A percentile compares a stretch with the other conserved stretches of the same genome.
Evolutionary conservation across 30 jellyfish, hydroid and myxozoan species (phyloP).

Genomic region (Hydractinia echinata): DNA sequence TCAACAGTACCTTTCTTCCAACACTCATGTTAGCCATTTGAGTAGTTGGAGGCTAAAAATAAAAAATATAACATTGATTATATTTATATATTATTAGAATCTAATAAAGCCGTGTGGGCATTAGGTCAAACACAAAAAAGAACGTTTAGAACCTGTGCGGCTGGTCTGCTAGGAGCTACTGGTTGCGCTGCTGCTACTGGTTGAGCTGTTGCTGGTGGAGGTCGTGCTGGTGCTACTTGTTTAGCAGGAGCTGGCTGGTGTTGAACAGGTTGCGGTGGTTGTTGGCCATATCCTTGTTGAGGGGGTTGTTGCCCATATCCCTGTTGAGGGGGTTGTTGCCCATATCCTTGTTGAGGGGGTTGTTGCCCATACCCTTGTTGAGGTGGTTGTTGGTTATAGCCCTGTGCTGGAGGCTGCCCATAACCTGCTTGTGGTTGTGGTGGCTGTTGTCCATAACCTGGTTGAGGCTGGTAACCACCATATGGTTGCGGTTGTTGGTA

Average conservation of each 20-base stretch:
- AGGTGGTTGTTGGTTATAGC: conserved; percentile 50
- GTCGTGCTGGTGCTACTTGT: conserved; percentile 10
- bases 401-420: conserved; percentile 56
- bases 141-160: conserved; percentile 2
- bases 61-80: not conserved
- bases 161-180: conserved; percentile 23
- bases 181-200: conserved; percentile 38
- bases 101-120: not conserved
- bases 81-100: not conserved
- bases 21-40: conserved; percentile 65
- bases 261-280: conserved; percentile 18
- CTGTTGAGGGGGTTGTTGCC: conserved; percentile 51
- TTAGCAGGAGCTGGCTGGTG: conserved; percentile 24
- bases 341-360: conserved; percentile 40
- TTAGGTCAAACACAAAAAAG: not conserved
- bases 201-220: conserved; percentile 29
- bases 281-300: conserved; percentile 23
- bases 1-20: not conserved
- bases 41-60: conserved; percentile 59
- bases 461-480: conserved; percentile 45
- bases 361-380: conserved; percentile 45
- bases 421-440: conserved; percentile 45
- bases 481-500: conserved; percentile 58
- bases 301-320: conserved; percentile 45
- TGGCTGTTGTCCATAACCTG: conserved; percentile 68